Conservation (phyloP, 2,888 invertebrate genomes). For the Nomada fabriciana region DNA sequence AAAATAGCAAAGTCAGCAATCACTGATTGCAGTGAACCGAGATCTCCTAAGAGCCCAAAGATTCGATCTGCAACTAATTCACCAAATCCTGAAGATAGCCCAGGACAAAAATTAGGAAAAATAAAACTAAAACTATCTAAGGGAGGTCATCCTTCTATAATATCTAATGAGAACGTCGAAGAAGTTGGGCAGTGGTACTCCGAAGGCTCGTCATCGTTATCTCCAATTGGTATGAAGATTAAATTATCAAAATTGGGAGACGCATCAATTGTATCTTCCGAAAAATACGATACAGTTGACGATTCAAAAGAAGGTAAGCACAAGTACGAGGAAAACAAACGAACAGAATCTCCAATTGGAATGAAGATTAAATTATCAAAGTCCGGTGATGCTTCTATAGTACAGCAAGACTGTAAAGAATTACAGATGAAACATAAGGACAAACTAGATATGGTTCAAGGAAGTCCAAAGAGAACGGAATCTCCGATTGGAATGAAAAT, state of each 20-base stretch:
- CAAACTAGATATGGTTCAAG: slow-evolving; percentile 64
- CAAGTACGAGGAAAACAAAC: slow-evolving; percentile 70
- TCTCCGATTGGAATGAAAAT: slow-evolving; percentile 80
- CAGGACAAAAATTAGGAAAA: slow-evolving; percentile 85
- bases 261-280: slow-evolving; percentile 74
- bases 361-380: slow-evolving; percentile 76
- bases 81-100: slow-evolving; percentile 82
- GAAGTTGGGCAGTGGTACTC: slow-evolving; percentile 79
- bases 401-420: slow-evolving; percentile 71
- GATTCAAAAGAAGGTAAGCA: slow-evolving; percentile 72
- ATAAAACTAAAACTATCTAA: slow-evolving; percentile 86
- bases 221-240: slow-evolving; percentile 80
- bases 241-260: slow-evolving; percentile 78
- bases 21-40: slow-evolving; percentile 81
- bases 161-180: slow-evolving; percentile 80
- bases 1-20: slow-evolving; percentile 83
- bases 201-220: slow-evolving; percentile 75
- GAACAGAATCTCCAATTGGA: slow-evolving; percentile 74
- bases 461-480: slow-evolving; percentile 71
- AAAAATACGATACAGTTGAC: slow-evolving; percentile 72
- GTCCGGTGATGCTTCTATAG: slow-evolving; percentile 71
- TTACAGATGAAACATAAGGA: slow-evolving; percentile 66
- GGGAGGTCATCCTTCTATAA: slow-evolving; percentile 83
- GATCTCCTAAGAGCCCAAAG: slow-evolving; percentile 83
- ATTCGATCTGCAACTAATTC: slow-evolving; percentile 82